Base-by-base conservation (phyloP, 1,140 invertebrate species). In the Ostrea edulis region DNA sequence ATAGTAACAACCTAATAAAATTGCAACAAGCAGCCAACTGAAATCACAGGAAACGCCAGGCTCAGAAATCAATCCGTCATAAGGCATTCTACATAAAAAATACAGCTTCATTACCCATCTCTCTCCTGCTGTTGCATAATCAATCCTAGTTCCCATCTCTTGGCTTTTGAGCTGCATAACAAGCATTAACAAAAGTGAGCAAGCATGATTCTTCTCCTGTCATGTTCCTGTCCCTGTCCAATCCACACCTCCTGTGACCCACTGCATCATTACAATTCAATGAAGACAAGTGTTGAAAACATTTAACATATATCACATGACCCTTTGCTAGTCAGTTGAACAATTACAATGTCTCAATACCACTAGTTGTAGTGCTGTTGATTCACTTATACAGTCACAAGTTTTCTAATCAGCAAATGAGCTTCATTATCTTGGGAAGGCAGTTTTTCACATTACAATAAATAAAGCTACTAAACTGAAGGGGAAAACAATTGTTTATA, bases 1-100 rank as follows among this genome's bases (percentile, higher is more conserved):
- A 77, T 77, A 77, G 68, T 35, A 77, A 77, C 68, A 77, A 77
- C 68, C 68, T 77, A 77, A 77, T 77, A 77, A 77, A 77, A 77
- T 77, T 77, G 68, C 68, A 77, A 77, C 68, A 77, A 77, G 68
- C 68, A 77, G 68, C 68, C 68, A 77, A 77, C 68, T 77, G 68
- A 77, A 77, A 77, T 77, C 68, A 77, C 68, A 77, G 68, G 68
- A 77, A 77, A 77, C 68, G 9, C 68, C 68, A 77, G 68, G 68
- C 25, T 77, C 68, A 62, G 55, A 62, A 62, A 62, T 62, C 55
- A 29, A 25, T 77, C 68, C 68, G 14, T 77, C 68, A 35, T 77
- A 77, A 77, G 68, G 68, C 68, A 77, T 77, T 77, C 68, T 77
- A 77, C 68, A 77, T 25, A 35, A 25, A 68, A 77, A 62, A 62